Evolutionary conservation across 2,888 invertebrate genomes (phyloP).

Genomic region (Thymelicus lineola): DNA sequence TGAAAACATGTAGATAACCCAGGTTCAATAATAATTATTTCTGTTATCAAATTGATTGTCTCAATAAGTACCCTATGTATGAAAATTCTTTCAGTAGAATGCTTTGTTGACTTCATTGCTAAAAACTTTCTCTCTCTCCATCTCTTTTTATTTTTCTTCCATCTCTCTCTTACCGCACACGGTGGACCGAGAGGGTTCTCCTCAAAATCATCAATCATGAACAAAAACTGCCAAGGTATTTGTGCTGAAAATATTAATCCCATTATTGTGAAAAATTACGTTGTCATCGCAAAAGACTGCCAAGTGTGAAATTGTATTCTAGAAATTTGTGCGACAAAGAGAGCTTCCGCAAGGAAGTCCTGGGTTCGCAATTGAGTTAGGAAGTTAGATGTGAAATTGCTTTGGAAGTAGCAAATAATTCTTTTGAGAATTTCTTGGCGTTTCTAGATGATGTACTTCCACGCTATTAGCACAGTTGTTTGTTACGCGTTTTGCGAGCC

Average conservation of each 20-base stretch:
- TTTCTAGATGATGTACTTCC: conserved; percentile 53
- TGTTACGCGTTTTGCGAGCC: conserved; percentile 53
- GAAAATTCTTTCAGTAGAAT: too few relatives aligned
- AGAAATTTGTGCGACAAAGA: conserved; percentile 38
- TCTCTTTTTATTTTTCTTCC: background rate
- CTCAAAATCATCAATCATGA: conserved; percentile 32
- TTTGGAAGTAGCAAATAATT: conserved; percentile 66
- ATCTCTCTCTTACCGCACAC: background rate
- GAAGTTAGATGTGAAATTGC: conserved; percentile 65
- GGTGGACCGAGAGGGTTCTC: background rate
- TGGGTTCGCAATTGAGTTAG: conserved; percentile 48
- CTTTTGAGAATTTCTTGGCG: conserved; percentile 65
- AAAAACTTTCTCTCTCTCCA: too few relatives aligned
- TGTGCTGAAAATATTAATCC: conserved; percentile 36
- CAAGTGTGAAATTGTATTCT: conserved; percentile 39
- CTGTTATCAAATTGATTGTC: too few relatives aligned
- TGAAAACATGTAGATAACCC: background rate
- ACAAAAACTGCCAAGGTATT: conserved; percentile 40
- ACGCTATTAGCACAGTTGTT: conserved; percentile 52
- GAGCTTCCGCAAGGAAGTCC: conserved; percentile 42
- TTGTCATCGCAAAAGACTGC: conserved; percentile 39
- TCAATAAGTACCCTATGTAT: too few relatives aligned
- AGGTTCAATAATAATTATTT: too few relatives aligned
- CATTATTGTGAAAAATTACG: conserved; percentile 41
- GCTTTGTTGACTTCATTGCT: too few relatives aligned